Percentiles rank a stretch among this genome's conserved stretches.
Conservation (phyloP, 1,140 invertebrate genomes). For the Listronotus oregonensis region DNA sequence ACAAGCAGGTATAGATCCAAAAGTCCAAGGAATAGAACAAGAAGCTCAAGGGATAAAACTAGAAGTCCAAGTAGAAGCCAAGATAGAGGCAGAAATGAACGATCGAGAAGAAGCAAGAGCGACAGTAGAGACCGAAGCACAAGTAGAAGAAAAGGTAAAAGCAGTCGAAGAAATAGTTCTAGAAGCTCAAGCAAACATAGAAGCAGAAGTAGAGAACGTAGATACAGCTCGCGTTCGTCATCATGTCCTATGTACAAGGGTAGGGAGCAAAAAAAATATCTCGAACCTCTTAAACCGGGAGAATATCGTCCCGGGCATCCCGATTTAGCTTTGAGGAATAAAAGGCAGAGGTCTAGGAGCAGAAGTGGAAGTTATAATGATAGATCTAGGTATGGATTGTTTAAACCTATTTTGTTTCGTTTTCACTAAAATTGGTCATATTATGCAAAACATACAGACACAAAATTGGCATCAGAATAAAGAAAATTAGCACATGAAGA, state of each 20-base stretch:
- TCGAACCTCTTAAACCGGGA: constrained; percentile 21
- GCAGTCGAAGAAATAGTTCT: neutral
- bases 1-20: neutral
- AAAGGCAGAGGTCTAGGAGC: neutral
- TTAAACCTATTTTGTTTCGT: too few species aligned
- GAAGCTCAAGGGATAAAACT: neutral
- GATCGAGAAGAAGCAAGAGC: constrained; percentile 6
- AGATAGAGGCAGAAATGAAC: neutral
- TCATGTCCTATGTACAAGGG: constrained; percentile 11
- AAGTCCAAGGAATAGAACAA: neutral
- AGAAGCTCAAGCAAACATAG: too few species aligned
- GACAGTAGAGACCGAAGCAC: constrained; percentile 2
- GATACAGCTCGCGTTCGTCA: too few species aligned
- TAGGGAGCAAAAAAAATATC: constrained; percentile 2
- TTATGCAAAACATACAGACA: too few species aligned
- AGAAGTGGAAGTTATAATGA: constrained; percentile 5
- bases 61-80: neutral
- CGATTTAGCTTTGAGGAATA: constrained; percentile 18
- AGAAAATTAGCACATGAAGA: too few species aligned
- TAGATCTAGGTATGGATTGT: too few species aligned
- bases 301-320: constrained; percentile 28
- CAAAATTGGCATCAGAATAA: too few species aligned
- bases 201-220: too few species aligned
- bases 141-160: constrained; percentile 8
- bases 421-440: too few species aligned